A percentile compares a stretch with the other conserved stretches of the same genome.
These are phyloP conservation scores for Bergia puertoricense DNA, from an alignment of 92 coral and sea anemone genomes.

Conservation along the genomic window DNA sequence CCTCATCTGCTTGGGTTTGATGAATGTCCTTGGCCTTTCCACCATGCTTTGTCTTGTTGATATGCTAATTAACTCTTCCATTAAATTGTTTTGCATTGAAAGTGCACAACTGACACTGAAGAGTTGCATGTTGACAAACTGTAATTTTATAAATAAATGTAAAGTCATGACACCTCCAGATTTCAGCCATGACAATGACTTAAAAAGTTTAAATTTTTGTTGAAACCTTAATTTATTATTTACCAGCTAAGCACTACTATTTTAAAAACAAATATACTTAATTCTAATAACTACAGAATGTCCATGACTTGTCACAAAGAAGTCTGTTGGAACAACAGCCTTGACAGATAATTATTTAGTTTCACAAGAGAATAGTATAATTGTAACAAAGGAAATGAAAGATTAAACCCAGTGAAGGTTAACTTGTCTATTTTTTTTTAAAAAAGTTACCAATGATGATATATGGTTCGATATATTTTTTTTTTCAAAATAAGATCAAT, in stretches of 20 bases:
- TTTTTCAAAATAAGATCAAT: too few species aligned
- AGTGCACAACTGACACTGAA: background rate
- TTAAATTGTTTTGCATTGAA: background rate
- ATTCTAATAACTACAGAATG: too few species aligned
- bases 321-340: background rate
- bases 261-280: background rate
- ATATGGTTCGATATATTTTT: too few species aligned
- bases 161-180: background rate
- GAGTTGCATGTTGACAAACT: background rate
- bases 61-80: conserved; percentile 22
- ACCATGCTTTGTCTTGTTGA: conserved; percentile 25
- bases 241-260: background rate
- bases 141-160: background rate
- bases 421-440: too few species aligned
- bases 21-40: background rate
- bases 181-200: background rate
- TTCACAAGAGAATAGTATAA: background rate
- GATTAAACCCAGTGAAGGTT: too few species aligned
- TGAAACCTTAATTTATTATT: background rate
- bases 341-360: background rate
- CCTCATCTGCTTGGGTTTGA: background rate
- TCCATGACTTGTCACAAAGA: background rate
- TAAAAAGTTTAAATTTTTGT: too few species aligned
- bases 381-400: background rate
- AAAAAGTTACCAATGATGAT: too few species aligned